These are phyloP conservation scores for Epinephelus coioides DNA, from an alignment of 2,797 vertebrate species.

Conservation along the genomic window DNA sequence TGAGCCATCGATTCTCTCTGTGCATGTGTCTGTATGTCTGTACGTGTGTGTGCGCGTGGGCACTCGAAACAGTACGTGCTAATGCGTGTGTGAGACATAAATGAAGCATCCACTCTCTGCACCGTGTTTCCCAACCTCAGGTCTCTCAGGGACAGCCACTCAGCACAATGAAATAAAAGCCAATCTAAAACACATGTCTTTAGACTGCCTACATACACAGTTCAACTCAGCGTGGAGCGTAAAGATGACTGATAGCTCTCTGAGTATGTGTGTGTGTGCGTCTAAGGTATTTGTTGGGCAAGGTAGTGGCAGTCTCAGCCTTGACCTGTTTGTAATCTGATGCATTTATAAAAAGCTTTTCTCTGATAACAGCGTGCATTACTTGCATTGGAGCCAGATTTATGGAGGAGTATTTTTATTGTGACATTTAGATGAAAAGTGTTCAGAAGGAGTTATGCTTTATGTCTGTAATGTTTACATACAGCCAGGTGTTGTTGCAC, in stretches of 20 bases:
- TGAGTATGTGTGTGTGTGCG: slow-evolving; percentile 1
- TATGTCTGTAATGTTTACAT: slow-evolving; percentile 27
- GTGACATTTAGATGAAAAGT: slow-evolving; percentile 57
- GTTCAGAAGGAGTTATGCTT: slow-evolving; percentile 37
- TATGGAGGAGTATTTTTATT: slow-evolving; percentile 40
- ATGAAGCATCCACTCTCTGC: slow-evolving; percentile 63
- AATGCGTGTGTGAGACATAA: slow-evolving; percentile 58
- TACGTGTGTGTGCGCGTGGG: slow-evolving; percentile 34
- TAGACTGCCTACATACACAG: slow-evolving; percentile 56
- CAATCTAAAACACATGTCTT: slow-evolving; percentile 77
- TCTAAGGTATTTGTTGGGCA: slow-evolving; percentile 47
- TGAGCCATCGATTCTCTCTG: slow-evolving; percentile 65
- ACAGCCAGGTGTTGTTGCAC: slow-evolving; percentile 29
- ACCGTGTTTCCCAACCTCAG: slow-evolving; percentile 61
- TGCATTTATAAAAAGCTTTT: slow-evolving; percentile 54
- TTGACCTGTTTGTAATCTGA: slow-evolving; percentile 61
- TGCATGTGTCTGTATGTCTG: slow-evolving; percentile 16
- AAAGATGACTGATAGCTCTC: slow-evolving; percentile 61
- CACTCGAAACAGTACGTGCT: slow-evolving; percentile 22
- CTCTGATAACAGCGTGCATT: slow-evolving; percentile 53
- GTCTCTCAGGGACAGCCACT: slow-evolving; percentile 74
- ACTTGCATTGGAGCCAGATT: slow-evolving; percentile 48
- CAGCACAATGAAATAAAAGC: slow-evolving; percentile 71
- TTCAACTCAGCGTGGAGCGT: slow-evolving; percentile 51
- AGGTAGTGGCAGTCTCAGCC: slow-evolving; percentile 51